Base-by-base conservation (phyloP, 2,888 invertebrate genomes). In the Antitype chi region DNA sequence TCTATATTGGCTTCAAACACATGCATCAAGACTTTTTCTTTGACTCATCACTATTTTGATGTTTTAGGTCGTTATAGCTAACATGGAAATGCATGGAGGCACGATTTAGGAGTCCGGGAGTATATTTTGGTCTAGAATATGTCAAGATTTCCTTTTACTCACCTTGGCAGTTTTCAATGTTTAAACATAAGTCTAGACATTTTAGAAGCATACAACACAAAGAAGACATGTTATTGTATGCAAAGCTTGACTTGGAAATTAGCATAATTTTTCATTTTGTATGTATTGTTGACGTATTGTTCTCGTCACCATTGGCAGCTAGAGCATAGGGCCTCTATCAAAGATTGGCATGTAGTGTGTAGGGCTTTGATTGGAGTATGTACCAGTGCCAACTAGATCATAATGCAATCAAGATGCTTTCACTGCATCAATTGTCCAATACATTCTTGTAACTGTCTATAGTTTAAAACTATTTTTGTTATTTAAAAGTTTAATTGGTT, bases 151-250 rank as follows among this genome's bases (percentile, higher is more conserved):
- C 32, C 17, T 32, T 68, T 53, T 17, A n/a, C 23, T 70, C 62
- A 81, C 69, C 81, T 76, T 81, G 59, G 52, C 62, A 69, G 15
- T 69, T 43, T 23, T 32, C 5, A 38, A 49, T 71, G 32, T 53
- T 32, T 53, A 71, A 32, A 47, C 17, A 25, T 17, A 64, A 32
- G 15, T 68, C 47, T 64, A 62, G 23, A 72, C 28, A 62, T 81
- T 53, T 67, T 62, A 66, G 32, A 32, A 59, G 52, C 57, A 59
- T 17, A 60, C 63, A 69, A 63, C 25, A 77, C 79, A 85, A 80
- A 81, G 71, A 76, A 84, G 53, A 72, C 53, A 59, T 75, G 64
- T 77, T 71, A 81, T 87, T 87, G 85, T 85, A 87, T 85, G 85
- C 80, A 84, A 82, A 87, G 43, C 52, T 63, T 70, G 53, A 76